Evolutionary conservation across 2,888 invertebrate species (phyloP).

Genomic region (Lottia gigantea): DNA sequence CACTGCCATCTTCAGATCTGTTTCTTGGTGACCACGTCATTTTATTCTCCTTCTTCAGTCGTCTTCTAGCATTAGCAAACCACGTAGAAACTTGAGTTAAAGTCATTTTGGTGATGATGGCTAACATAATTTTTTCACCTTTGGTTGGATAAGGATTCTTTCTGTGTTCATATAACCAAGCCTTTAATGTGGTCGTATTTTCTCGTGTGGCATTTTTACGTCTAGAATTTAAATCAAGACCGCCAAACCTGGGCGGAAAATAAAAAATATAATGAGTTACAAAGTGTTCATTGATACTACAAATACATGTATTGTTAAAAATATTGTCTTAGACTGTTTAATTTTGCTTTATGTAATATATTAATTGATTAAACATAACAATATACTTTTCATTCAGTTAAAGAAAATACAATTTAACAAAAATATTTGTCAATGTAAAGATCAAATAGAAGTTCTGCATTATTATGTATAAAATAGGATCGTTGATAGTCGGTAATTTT

Average conservation of each 20-base stretch:
- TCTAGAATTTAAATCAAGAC: constrained; percentile 87
- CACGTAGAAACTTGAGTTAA: constrained; percentile 90
- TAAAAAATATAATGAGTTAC: not conserved
- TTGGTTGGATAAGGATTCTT: constrained; percentile 97
- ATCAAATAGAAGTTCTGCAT: no score
- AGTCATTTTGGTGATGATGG: constrained; percentile 95
- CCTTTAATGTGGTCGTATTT: constrained; percentile 95
- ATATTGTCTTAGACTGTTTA: no score
- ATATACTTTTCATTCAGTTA: no score
- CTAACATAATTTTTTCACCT: constrained; percentile 95
- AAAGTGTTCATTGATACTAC: no score
- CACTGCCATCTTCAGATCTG: constrained; percentile 53
- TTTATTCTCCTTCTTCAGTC: constrained; percentile 96
- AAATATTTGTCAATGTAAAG: no score
- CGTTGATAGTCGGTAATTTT: no score
- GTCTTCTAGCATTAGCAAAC: constrained; percentile 93
- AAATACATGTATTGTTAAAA: no score
- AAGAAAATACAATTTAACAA: no score
- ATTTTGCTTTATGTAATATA: no score
- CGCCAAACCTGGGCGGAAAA: constrained; percentile 18
- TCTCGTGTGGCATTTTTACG: constrained; percentile 98
- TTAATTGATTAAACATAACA: no score
- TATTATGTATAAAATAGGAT: no score
- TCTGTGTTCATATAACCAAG: constrained; percentile 96
- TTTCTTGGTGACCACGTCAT: constrained; percentile 98